Evolutionary conservation across 2,113 vertebrate genomes (phyloP), one percentile per base, ranked within the genome.

Genomic region (Channa argus): DNA sequence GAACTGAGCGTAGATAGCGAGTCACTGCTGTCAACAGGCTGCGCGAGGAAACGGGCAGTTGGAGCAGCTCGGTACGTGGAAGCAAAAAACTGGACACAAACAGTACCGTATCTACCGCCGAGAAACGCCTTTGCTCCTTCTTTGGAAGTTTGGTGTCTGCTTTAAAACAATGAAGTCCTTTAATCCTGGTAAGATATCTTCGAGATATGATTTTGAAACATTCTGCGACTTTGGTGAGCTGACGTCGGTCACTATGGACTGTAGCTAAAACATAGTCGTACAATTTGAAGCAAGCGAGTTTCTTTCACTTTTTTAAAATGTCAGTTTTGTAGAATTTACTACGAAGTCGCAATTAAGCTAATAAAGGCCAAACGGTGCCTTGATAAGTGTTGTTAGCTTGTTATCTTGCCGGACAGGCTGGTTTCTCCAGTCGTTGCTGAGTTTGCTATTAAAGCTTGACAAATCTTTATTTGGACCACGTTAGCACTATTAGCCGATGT

Each of bases 1-100:
- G 91, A 93, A 91, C 86, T 92, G 77, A 15, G 36, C 72, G 7
- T 80, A 82, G 74, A 61, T 12, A 41, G 74, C 37, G 68, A 63
- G 72, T 24, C 24, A 24, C 24, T 24, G 24, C 86, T 93, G 91
- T 93, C 88, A 93, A 92, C 91, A 91, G 90, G 78, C 86, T 74
- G 71, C 47, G 71, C 41, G 65, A 81, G 66, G 3, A 70, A 68
- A 39, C 50, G n/a, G 68, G 38, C 1, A 4, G 54, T 46, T 0
- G 50, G 37, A 49, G 5, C n/a, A 62, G 68, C 74, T 77, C 51
- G 59, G 79, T 68, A 71, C 79, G 71, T 86, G 75, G 77, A 87
- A 3, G 50, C 50, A 24, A 24, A 24, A 24, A 24, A 24, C 1
- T 24, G 70, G 78, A 61, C 44, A 24, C 36, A 8, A 11, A 63